Evolutionary conservation across 2,888 invertebrate species (phyloP), one percentile per base, ranked within the genome.

Genomic region (Caprella mutica): DNA sequence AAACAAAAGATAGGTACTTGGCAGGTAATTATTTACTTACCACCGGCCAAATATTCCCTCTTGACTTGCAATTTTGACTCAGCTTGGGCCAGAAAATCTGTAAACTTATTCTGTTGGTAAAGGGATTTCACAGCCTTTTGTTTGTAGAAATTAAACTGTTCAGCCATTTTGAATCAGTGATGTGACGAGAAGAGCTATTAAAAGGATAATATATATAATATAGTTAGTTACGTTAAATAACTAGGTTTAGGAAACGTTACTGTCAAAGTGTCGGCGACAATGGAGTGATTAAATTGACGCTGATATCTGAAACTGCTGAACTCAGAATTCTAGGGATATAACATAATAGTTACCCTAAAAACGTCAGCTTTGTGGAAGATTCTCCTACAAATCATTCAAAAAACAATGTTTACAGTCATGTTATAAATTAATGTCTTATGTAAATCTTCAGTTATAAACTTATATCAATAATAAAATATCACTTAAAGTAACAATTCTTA

Each of bases 1-100:
- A n/a, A n/a, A 12, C 26, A 23, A 24, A 46, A 46, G 19, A 3
- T 2, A 19, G 6, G 3, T 5, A 27, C 6, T 26, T 3, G 19
- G 17, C 27, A 48, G 19, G 26, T 12, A 12, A 12, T 27, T 26
- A 12, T 14, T 12, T 48, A 29, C 52, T 52, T 38, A 62, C 62
- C 63, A 6, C 52, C 30, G 26, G 59, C 58, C 17, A 63, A 6
- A 40, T 63, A 63, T 29, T 63, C 63, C 29, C 63, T 43, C 43
- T 59, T 63, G n/a, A 63, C 57, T 29, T 63, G 63, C 8, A 59
- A 59, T 42, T 63, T 63, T 5, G 19, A 24, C 43, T 63, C 63
- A 4, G 55, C 26, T 29, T 52, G 51, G 2, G 42, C 53, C 54
- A 63, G 40, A 14, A 59, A 3, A n/a, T 59, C 58, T 5, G 55